These are phyloP conservation scores for Melipona quadrifasciata DNA, from an alignment of 1,140 invertebrate species.

Conservation along the genomic window DNA sequence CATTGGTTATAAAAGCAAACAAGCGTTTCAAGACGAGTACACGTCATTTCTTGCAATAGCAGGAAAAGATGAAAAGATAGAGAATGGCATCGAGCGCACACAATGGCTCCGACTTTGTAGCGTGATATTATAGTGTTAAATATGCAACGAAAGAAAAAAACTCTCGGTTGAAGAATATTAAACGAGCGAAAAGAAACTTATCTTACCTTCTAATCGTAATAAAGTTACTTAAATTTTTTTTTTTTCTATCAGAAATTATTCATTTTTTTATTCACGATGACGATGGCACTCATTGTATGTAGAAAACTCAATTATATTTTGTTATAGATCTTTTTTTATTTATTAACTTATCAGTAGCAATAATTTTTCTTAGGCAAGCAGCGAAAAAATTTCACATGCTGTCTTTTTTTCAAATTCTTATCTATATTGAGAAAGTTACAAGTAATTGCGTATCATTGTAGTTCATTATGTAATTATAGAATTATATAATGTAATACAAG, in stretches of 20 bases:
- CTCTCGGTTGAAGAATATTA: background rate
- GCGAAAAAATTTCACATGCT: background rate
- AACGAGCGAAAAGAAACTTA: background rate
- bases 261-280: background rate
- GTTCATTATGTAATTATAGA: too few relatives aligned
- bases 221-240: background rate
- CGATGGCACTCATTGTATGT: background rate
- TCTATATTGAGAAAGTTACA: background rate
- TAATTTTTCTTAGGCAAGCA: background rate
- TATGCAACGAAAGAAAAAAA: background rate
- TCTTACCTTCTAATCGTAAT: background rate
- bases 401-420: background rate
- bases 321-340: background rate
- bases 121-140: background rate
- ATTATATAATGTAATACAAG: too few relatives aligned
- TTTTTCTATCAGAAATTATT: background rate
- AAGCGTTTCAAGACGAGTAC: background rate
- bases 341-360: background rate
- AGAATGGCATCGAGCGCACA: background rate
- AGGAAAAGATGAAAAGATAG: constrained; percentile 1
- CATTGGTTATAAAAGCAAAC: background rate
- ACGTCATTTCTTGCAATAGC: background rate
- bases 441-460: too few relatives aligned
- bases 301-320: background rate
- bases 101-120: background rate